Conservation (phyloP, 2,113 vertebrate genomes). For the sheep (Ovis aries) region DNA sequence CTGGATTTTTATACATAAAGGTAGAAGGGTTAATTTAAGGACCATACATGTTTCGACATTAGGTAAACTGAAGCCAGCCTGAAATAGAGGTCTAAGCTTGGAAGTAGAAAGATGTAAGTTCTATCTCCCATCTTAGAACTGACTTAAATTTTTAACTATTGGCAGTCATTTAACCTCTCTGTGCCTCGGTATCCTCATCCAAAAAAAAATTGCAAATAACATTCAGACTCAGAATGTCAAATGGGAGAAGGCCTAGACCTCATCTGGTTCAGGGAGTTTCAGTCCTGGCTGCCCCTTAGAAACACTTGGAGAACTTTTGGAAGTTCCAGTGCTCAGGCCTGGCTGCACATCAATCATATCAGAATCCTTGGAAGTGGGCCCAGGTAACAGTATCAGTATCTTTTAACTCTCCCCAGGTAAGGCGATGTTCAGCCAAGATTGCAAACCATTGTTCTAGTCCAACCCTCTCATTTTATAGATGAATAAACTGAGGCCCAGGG, state of each 20-base stretch:
- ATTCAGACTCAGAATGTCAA: not conserved
- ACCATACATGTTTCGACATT: not conserved
- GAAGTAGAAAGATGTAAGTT: not conserved
- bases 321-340: not conserved
- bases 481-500: not conserved
- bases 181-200: not conserved
- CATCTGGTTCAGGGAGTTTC: not conserved
- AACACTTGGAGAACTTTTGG: not conserved
- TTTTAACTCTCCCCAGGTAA: not conserved
- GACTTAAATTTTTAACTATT: not conserved
- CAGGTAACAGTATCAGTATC: not conserved
- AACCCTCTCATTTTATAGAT: slow-evolving; percentile 17
- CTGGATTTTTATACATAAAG: not conserved
- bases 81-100: not conserved
- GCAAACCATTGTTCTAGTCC: not conserved
- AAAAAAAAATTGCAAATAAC: not conserved
- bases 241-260: not conserved
- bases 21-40: not conserved
- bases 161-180: not conserved
- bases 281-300: not conserved
- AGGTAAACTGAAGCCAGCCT: not conserved
- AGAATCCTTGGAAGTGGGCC: not conserved
- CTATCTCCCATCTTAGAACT: not conserved
- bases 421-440: not conserved
- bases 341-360: not conserved